Evolutionary conservation across 2,797 vertebrate genomes (phyloP).

Genomic region (Rhinophrynus dorsalis): DNA sequence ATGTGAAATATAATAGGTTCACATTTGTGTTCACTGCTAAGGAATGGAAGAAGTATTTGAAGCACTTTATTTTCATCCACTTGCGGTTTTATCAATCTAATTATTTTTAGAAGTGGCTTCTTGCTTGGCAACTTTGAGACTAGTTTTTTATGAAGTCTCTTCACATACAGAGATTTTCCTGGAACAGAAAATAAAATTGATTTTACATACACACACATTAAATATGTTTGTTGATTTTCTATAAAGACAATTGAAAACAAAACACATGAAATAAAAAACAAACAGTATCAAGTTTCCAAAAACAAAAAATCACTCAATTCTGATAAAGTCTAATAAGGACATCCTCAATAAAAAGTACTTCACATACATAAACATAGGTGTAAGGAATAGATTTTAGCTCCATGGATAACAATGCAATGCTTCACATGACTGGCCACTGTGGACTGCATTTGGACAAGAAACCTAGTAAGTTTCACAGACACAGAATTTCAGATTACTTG

Average conservation of each 20-base stretch:
- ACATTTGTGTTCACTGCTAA: conserved; percentile 58
- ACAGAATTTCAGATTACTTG: no score
- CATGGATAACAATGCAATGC: no score
- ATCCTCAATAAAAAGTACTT: fast-evolving
- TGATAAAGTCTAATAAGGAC: background rate
- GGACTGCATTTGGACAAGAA: no score
- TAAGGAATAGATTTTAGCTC: no score
- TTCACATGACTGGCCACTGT: no score
- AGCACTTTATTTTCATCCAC: conserved; percentile 84
- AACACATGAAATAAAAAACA: no score
- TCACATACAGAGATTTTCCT: conserved; percentile 94
- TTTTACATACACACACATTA: no score
- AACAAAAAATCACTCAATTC: fast-evolving
- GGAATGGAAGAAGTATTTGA: conserved; percentile 69
- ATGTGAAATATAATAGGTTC: conserved; percentile 85
- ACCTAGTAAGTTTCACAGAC: no score
- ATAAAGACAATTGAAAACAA: no score
- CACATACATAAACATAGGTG: background rate
- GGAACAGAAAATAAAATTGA: background rate
- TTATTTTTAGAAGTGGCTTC: conserved; percentile 68
- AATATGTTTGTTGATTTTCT: no score
- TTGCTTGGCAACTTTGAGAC: conserved; percentile 48
- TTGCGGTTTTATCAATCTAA: conserved; percentile 79
- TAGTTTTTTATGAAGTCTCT: conserved; percentile 76
- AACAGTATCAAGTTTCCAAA: background rate